phyloP scores from a whole-genome alignment of 92 coral and sea anemone genomes.

The Muricea muricata region DNA sequence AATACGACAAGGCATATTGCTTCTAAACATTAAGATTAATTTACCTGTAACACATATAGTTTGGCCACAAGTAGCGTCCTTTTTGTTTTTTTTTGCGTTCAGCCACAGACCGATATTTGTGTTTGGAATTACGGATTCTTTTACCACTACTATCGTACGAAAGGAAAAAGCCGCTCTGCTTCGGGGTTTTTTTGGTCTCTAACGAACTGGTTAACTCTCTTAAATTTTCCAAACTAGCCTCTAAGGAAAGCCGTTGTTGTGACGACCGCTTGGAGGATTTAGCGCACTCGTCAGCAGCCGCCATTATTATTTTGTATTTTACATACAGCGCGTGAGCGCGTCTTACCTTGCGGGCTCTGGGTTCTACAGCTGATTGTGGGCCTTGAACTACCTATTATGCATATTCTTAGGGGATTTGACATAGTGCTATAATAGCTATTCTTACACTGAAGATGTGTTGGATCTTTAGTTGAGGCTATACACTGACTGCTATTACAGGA shows the following conservation, averaged over 20 bases:
- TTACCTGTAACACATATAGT: not conserved
- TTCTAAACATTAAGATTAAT: not conserved
- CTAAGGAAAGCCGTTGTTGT: conserved; percentile 4
- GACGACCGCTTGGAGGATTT: not conserved
- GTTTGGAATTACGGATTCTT: not conserved
- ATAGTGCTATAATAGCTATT: too few relatives aligned
- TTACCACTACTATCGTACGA: conserved; percentile 10
- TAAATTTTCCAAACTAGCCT: conserved; percentile 16
- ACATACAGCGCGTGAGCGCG: too few relatives aligned
- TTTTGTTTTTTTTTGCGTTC: not conserved
- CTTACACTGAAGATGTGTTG: too few relatives aligned
- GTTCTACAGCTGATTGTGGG: too few relatives aligned
- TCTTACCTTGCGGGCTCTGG: too few relatives aligned
- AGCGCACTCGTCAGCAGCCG: not conserved
- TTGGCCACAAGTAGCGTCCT: not conserved
- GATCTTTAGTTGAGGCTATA: too few relatives aligned
- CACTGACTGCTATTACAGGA: too few relatives aligned
- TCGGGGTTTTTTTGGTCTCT: conserved; percentile 7
- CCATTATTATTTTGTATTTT: not conserved
- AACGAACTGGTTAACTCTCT: conserved; percentile 4
- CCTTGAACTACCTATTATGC: too few relatives aligned
- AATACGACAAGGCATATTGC: not conserved
- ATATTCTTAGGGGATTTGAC: too few relatives aligned
- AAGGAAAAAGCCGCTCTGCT: conserved; percentile 11
- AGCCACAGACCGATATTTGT: not conserved